Evolutionary conservation across 1,140 invertebrate genomes (phyloP), one percentile per base, ranked within the genome.

Genomic region (Habropoda laboriosa): DNA sequence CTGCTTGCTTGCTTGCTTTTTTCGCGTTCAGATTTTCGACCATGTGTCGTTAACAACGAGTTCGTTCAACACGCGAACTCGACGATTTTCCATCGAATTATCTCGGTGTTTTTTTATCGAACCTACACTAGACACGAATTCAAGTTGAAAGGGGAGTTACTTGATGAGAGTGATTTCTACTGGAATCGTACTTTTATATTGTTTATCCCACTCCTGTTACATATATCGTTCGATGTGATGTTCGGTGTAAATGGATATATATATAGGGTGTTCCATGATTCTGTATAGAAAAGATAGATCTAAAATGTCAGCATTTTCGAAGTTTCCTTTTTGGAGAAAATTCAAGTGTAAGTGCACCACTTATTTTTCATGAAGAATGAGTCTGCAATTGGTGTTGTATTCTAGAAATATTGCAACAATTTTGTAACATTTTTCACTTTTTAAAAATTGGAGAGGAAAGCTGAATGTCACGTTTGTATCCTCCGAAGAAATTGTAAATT

Each of bases 1-100:
- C 77, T 81, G 91, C 90, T 91, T 92, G 87, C 86, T 83, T 92
- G 91, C 90, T 91, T 90, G 90, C 89, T 91, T 91, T 70, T 35
- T 86, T 79, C 77, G 80, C 81, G 80, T 86, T 85, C 85, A 51
- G 51, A 79, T 84, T 80, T n/a, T 87, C 80, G 58, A 74, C 73
- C 30, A 70, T 38, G 40, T 42, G 53, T 40, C 61, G 35, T 10
- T 13, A 21, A 24, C 30, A 42, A 63, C n/a, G 61, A 30, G 35
- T 45, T 35, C 57, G 76, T 32, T 53, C 27, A n/a, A 40, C 18
- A n/a, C 38, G 60, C 32, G n/a, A 8, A 30, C 51, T 35, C 47
- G 32, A 27, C 58, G 24, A 47, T 38, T 68, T 24, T 42, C 40
- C 7, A n/a, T 27, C 16, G 30, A 13, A 45, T 45, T 40, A 57